These are phyloP conservation scores for Caenorhabditis brenneri DNA, from an alignment of 1,140 invertebrate species.

Conservation along the genomic window DNA sequence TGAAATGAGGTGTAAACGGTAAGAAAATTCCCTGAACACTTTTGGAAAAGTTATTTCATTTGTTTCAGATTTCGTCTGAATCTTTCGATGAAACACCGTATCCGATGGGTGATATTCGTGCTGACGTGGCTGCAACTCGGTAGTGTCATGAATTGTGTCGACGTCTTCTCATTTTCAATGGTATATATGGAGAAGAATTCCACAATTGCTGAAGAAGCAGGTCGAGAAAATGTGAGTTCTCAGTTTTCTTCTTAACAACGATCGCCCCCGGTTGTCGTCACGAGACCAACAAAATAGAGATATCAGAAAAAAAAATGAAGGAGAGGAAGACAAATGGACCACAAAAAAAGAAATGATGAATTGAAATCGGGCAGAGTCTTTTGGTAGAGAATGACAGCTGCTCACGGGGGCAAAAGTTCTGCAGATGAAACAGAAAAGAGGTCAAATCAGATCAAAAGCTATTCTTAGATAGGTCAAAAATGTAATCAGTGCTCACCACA, in stretches of 20 bases:
- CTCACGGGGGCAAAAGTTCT: background rate
- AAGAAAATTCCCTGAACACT: background rate
- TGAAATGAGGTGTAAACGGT: slow-evolving; percentile 37
- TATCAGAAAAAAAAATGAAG: background rate
- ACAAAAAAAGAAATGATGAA: slow-evolving; percentile 31
- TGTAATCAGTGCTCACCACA: too few species aligned
- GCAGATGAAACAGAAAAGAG: background rate
- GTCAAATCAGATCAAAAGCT: too few species aligned
- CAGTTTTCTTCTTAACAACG: background rate
- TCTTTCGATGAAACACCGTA: background rate
- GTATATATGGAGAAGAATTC: slow-evolving; percentile 33
- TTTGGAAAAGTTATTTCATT: background rate
- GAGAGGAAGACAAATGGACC: background rate
- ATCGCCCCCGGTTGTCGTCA: slow-evolving; percentile 1
- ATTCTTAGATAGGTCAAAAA: too few species aligned
- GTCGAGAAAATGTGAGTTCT: slow-evolving; percentile 1
- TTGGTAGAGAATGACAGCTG: background rate
- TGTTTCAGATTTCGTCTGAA: background rate
- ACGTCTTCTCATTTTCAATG: slow-evolving; percentile 45
- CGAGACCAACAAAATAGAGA: slow-evolving; percentile 16
- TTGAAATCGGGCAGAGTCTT: slow-evolving; percentile 3
- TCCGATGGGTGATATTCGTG: slow-evolving; percentile 16
- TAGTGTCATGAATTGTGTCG: slow-evolving; percentile 39
- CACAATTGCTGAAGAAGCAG: slow-evolving; percentile 29
- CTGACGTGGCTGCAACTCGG: slow-evolving; percentile 29